phyloP scores from a whole-genome alignment of 2,113 vertebrate species.

The Cinclus mexicanus region DNA sequence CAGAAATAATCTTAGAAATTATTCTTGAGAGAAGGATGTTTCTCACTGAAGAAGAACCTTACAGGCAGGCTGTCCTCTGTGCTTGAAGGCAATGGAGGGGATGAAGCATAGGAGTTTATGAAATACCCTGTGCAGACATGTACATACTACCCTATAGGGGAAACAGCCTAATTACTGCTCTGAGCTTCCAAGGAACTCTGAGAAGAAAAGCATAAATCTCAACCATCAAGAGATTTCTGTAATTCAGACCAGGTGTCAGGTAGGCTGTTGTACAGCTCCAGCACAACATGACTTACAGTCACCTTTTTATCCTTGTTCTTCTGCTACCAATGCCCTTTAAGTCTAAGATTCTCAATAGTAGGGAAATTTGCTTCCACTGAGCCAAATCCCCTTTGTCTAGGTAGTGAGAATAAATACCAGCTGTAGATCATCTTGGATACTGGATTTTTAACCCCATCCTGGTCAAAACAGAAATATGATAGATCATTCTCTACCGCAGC shows the following conservation, averaged over 20 bases:
- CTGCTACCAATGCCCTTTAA: background rate
- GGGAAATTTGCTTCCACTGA: conserved; percentile 12
- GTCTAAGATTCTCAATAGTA: conserved; percentile 6
- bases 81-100: background rate
- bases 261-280: background rate
- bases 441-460: conserved; percentile 14
- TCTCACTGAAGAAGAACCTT: background rate
- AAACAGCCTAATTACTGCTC: background rate
- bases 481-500: background rate
- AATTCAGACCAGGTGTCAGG: conserved; percentile 15
- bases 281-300: background rate
- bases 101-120: fast-evolving
- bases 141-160: background rate
- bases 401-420: conserved; percentile 5
- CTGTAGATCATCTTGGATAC: conserved; percentile 3
- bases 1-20: background rate
- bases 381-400: conserved; percentile 1
- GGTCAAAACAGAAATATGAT: background rate
- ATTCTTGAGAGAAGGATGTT: background rate
- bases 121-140: background rate
- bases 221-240: background rate
- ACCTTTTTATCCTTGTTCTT: conserved; percentile 12
- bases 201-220: background rate
- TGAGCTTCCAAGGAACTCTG: background rate
- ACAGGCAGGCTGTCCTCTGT: background rate